Percentiles rank a stretch among this genome's conserved stretches.
Evolutionary conservation across 2,888 invertebrate species (phyloP).

Genomic region (Dascillus cervinus): DNA sequence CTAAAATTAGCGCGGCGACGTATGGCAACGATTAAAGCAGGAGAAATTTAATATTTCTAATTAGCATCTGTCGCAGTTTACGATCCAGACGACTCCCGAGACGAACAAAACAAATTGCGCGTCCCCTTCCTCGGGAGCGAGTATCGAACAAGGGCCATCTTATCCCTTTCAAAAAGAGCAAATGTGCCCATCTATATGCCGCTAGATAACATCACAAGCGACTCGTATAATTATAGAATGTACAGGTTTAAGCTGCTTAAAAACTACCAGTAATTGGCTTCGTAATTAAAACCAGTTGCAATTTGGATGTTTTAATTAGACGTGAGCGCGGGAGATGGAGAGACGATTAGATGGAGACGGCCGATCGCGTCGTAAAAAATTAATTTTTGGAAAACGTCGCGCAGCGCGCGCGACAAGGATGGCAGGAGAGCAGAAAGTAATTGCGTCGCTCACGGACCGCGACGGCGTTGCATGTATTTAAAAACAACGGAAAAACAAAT

Average conservation of each 20-base stretch:
- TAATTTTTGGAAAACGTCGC: too few relatives aligned
- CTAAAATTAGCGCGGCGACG: too few relatives aligned
- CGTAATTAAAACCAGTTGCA: slow-evolving; percentile 27
- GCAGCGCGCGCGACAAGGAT: too few relatives aligned
- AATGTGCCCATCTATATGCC: slow-evolving; percentile 15
- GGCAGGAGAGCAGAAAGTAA: slow-evolving; percentile 16
- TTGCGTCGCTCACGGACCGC: slow-evolving; percentile 17
- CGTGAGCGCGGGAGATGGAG: slow-evolving; percentile 11
- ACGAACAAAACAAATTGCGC: too few relatives aligned
- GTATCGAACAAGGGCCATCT: too few relatives aligned
- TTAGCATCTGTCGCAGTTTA: too few relatives aligned
- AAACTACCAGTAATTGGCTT: slow-evolving; percentile 25
- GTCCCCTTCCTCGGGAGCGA: too few relatives aligned
- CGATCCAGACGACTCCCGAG: too few relatives aligned
- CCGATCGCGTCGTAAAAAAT: too few relatives aligned
- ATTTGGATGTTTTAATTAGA: slow-evolving; percentile 29
- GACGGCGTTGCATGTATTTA: slow-evolving; percentile 10
- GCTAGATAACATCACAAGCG: slow-evolving; percentile 12
- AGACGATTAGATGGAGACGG: slow-evolving; percentile 11
- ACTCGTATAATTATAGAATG: slow-evolving; percentile 16
- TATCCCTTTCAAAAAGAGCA: too few relatives aligned
- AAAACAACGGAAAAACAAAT: slow-evolving; percentile 14
- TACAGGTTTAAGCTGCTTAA: slow-evolving; percentile 18
- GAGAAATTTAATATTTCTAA: too few relatives aligned
- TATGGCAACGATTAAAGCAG: too few relatives aligned